These are phyloP conservation scores for Maniola jurtina DNA, from an alignment of 1,140 invertebrate genomes.

Conservation along the genomic window DNA sequence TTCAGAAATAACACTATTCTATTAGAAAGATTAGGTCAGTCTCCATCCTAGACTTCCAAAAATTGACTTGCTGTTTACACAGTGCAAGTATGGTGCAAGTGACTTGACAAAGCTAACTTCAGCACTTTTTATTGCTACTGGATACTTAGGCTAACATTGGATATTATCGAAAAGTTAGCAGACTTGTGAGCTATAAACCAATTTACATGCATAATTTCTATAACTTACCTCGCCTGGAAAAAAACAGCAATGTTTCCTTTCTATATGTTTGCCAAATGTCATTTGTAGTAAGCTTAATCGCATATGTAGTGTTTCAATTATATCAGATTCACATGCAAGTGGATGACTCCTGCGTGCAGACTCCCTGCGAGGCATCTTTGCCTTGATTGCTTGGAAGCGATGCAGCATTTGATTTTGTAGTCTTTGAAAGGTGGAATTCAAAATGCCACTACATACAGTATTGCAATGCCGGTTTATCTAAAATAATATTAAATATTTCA, in stretches of 20 bases:
- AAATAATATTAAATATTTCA: constrained; percentile 37
- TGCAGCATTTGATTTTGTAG: constrained; percentile 89
- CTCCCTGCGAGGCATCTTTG: constrained; percentile 93
- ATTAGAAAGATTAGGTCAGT: too few relatives aligned
- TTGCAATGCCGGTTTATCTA: constrained; percentile 90
- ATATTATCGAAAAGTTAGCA: too few relatives aligned
- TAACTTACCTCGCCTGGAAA: constrained; percentile 90
- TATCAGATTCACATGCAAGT: constrained; percentile 91
- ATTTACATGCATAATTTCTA: background rate
- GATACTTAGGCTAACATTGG: too few relatives aligned
- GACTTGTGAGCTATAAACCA: background rate
- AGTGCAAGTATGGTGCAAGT: too few relatives aligned
- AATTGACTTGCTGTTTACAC: too few relatives aligned
- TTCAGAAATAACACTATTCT: too few relatives aligned
- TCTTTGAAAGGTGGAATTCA: constrained; percentile 90
- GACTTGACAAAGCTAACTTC: too few relatives aligned
- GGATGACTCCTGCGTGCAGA: constrained; percentile 91
- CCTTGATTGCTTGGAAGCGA: constrained; percentile 90
- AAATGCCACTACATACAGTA: constrained; percentile 85
- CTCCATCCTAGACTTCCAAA: too few relatives aligned
- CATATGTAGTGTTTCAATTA: constrained; percentile 94
- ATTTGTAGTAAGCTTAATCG: constrained; percentile 91
- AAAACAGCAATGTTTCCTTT: constrained; percentile 93
- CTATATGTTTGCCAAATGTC: constrained; percentile 95
- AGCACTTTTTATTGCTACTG: too few relatives aligned